These are phyloP conservation scores for Aplocera efformata DNA, from an alignment of 2,888 invertebrate species.

Conservation along the genomic window DNA sequence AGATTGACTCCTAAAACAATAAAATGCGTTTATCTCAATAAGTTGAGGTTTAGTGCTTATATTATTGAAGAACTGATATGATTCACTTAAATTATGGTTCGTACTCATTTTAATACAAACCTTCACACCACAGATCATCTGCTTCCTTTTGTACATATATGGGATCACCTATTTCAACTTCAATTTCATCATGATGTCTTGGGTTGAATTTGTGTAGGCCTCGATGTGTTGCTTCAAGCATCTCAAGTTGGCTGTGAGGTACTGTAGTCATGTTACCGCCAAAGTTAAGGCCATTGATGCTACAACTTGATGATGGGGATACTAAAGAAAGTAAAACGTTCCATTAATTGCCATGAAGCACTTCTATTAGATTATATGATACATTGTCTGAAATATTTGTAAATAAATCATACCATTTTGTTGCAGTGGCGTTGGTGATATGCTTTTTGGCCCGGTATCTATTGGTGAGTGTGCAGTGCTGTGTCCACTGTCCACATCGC, in stretches of 20 bases:
- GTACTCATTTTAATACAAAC: constrained; percentile 61
- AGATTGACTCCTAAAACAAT: constrained; percentile 91
- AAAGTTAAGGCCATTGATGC: constrained; percentile 76
- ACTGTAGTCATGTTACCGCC: constrained; percentile 84
- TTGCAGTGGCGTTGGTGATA: constrained; percentile 86
- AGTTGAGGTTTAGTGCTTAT: no score
- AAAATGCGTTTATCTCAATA: no score
- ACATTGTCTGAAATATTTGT: no score
- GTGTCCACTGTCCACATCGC: constrained; percentile 93
- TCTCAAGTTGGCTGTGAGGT: constrained; percentile 89
- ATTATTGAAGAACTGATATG: no score
- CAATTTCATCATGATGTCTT: constrained; percentile 96
- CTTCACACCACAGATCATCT: constrained; percentile 99
- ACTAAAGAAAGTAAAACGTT: constrained; percentile 49
- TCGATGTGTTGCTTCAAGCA: constrained; percentile 96
- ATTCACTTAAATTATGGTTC: no score
- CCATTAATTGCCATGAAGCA: background rate
- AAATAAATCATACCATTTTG: constrained; percentile 56
- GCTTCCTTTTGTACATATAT: constrained; percentile 97
- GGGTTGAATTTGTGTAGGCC: constrained; percentile 98
- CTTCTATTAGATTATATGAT: no score
- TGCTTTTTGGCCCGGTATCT: constrained; percentile 90
- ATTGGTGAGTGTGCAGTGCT: constrained; percentile 94
- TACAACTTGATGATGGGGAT: constrained; percentile 82
- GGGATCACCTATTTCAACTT: constrained; percentile 98